These are phyloP conservation scores for Furcula furcula DNA, from an alignment of 2,888 invertebrate genomes.

Conservation along the genomic window DNA sequence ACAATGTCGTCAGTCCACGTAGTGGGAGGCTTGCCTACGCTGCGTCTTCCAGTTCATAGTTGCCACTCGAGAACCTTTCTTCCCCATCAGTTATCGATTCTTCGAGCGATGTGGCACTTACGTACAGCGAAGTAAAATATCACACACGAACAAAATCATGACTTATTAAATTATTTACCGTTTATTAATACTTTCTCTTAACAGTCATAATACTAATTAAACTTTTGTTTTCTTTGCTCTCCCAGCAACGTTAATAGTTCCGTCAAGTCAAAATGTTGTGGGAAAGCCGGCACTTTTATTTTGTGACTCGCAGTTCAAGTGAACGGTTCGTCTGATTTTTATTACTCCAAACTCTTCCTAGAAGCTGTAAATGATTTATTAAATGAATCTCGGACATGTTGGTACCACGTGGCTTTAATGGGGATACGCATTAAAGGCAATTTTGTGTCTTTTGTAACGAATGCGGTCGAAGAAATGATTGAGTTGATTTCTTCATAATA, in stretches of 20 bases:
- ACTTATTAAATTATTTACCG: too few relatives aligned
- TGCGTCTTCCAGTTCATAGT: too few relatives aligned
- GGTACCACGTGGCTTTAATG: conserved; percentile 37
- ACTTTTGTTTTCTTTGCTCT: background rate
- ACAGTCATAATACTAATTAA: background rate
- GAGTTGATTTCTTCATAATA: too few relatives aligned
- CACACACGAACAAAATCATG: too few relatives aligned
- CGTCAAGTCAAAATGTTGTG: conserved; percentile 31
- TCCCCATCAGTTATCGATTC: too few relatives aligned
- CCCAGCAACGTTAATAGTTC: conserved; percentile 19
- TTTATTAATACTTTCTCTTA: too few relatives aligned
- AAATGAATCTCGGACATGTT: conserved; percentile 35
- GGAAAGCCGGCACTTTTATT: conserved; percentile 29
- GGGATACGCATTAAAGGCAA: conserved; percentile 14
- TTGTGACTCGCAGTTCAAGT: conserved; percentile 25
- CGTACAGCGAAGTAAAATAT: too few relatives aligned
- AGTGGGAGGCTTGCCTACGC: too few relatives aligned
- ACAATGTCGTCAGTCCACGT: too few relatives aligned
- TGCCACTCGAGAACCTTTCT: too few relatives aligned
- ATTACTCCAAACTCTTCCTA: conserved; percentile 45
- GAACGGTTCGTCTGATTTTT: conserved; percentile 47
- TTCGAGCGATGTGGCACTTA: too few relatives aligned
- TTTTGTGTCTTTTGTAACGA: conserved; percentile 3
- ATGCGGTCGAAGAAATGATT: too few relatives aligned
- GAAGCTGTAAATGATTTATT: conserved; percentile 50